These are phyloP conservation scores for Notospermus geniculatus DNA, from an alignment of 1,140 invertebrate species.

Conservation along the genomic window DNA sequence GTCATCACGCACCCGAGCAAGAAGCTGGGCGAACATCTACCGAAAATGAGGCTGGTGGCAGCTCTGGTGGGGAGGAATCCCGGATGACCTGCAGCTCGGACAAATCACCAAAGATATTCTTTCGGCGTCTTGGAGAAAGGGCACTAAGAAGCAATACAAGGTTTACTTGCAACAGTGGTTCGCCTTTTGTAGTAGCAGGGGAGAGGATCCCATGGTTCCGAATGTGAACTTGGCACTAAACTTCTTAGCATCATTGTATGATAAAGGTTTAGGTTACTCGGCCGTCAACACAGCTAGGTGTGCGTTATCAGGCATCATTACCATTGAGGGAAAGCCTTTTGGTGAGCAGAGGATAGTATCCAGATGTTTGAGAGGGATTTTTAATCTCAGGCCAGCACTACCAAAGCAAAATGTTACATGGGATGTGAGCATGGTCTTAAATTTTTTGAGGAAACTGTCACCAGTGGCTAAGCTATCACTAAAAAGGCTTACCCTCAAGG, in stretches of 20 bases:
- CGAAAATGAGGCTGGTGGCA: background rate
- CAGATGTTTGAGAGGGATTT: slow-evolving; percentile 1
- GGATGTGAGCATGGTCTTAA: slow-evolving; percentile 5
- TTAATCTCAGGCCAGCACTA: background rate
- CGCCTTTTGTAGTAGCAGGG: background rate
- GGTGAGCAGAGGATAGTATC: background rate
- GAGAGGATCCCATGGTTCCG: background rate
- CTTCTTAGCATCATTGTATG: slow-evolving; percentile 7
- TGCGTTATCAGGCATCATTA: background rate
- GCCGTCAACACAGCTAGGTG: slow-evolving; percentile 3
- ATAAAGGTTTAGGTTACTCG: slow-evolving; percentile 3
- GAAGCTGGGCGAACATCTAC: background rate
- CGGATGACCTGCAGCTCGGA: background rate
- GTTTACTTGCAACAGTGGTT: background rate
- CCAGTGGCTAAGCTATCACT: slow-evolving; percentile 2
- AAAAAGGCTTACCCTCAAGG: slow-evolving; percentile 6
- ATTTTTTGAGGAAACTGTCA: background rate
- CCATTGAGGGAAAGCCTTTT: background rate
- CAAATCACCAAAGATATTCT: background rate
- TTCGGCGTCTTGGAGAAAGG: background rate
- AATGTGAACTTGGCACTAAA: background rate
- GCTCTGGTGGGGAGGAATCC: background rate
- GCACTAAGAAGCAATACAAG: background rate
- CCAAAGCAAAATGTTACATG: slow-evolving; percentile 3
- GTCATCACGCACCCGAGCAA: background rate